Evolutionary conservation across 2,888 invertebrate species (phyloP), one percentile per base, ranked within the genome.

Genomic region (Dryadula phaetusa): DNA sequence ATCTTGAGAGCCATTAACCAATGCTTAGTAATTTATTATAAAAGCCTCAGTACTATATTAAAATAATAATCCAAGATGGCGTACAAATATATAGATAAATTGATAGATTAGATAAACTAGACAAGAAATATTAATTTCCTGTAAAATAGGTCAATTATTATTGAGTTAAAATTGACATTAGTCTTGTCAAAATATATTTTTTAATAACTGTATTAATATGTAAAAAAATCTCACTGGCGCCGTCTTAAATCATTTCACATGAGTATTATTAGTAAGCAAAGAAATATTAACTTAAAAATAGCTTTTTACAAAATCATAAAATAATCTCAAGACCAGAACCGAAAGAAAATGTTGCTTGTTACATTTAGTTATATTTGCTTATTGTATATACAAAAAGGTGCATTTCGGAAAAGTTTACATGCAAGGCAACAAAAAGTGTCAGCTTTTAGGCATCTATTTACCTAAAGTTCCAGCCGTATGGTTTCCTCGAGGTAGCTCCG

Each of bases 381-480:
- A 40, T 54, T 14, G n/a, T 52, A 52, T 32, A 3, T 3, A 53
- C 28, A 32, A 18, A 14, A 20, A 34, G 20, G 56, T 56, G 56
- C 37, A 40, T 56, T 22, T 54, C 6, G 8, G 25, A 16, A 64
- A 70, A 69, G 65, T 62, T 44, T 42, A 61, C 74, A 77, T 78
- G 79, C 78, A 72, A 78, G 78, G 77, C 77, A 73, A 70, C 72
- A 73, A 10, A 74, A 74, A 67, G 74, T 74, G 66, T 74, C 71
- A 74, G 64, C 75, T 76, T 74, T 32, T 72, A 79, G 82, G 74
- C 79, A 78, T 34, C 53, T 72, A 70, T 71, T 93, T 93, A 93
- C 93, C 93, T 89, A 84, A 89, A 79, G 70, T 86, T 89, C 92
- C 92, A 92, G 72, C 92, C 92, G 76, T 92, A 93, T 22, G 93